A percentile compares a stretch with the other conserved stretches of the same genome.
These are phyloP conservation scores for Nothoprocta perdicaria DNA, from an alignment of 2,113 vertebrate genomes.

Conservation along the genomic window DNA sequence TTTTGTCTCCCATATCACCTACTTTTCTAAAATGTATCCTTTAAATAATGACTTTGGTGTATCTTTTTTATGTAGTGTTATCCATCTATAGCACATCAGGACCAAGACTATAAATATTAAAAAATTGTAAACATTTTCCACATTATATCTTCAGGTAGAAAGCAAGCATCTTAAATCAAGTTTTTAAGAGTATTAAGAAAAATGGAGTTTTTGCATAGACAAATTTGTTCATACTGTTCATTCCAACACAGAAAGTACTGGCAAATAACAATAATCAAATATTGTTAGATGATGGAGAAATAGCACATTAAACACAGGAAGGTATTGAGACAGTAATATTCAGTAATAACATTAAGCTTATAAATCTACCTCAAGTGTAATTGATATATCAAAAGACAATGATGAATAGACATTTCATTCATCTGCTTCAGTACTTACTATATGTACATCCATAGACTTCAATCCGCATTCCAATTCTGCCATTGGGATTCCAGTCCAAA, in stretches of 20 bases:
- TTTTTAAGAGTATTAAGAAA: not conserved
- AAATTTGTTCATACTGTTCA: not conserved
- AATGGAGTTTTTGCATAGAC: not conserved
- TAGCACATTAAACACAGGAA: not conserved
- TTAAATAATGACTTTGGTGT: not conserved
- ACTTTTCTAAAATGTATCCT: not conserved
- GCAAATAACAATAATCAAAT: not conserved
- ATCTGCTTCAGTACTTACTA: conserved; percentile 77
- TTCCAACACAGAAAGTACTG: not conserved
- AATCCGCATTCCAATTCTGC: conserved; percentile 87
- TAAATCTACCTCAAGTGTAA: not conserved
- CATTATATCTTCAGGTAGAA: not conserved
- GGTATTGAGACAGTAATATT: not conserved
- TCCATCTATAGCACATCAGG: not conserved
- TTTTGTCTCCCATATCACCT: not conserved
- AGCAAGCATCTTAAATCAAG: not conserved
- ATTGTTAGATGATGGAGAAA: not conserved
- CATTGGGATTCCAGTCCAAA: conserved; percentile 85
- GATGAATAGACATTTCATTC: not conserved
- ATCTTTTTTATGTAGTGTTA: not conserved
- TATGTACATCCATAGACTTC: conserved; percentile 87
- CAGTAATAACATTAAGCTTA: conserved; percentile 1
- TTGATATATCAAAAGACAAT: not conserved
- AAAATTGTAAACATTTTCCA: not conserved
- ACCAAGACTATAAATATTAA: not conserved